Evolutionary conservation across 2,113 vertebrate species (phyloP).

Genomic region (Miniopterus natalensis): DNA sequence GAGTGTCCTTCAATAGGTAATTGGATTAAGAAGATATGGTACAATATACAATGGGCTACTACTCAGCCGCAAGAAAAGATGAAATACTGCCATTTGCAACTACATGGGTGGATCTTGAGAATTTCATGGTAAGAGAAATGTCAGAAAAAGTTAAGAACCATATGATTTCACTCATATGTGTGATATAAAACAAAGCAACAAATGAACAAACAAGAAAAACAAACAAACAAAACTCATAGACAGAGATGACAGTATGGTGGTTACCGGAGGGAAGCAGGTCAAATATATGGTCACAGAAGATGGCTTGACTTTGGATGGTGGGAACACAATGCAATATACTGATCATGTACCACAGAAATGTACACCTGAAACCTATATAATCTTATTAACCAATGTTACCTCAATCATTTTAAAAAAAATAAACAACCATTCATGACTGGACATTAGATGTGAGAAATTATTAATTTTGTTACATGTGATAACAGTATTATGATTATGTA

Average conservation of each 20-base stretch:
- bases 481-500: not conserved
- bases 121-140: not conserved
- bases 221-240: not conserved
- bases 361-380: not conserved
- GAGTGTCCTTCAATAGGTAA: not conserved
- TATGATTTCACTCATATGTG: not conserved
- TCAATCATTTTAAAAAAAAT: not conserved
- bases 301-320: not conserved
- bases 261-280: not conserved
- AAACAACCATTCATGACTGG: not conserved
- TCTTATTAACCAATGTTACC: not conserved
- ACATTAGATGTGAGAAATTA: not conserved
- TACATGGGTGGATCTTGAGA: not conserved
- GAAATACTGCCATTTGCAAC: not conserved
- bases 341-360: not conserved
- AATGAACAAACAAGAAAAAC: not conserved
- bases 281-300: not conserved
- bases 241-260: not conserved
- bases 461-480: not conserved
- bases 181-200: not conserved
- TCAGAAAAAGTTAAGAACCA: not conserved
- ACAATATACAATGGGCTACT: not conserved
- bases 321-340: not conserved
- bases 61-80: not conserved
- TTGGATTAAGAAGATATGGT: not conserved